Percentiles rank a stretch among this genome's conserved stretches.
These are phyloP conservation scores for Rhabdomys dilectus DNA, from an alignment of 2,113 vertebrate genomes.

Conservation along the genomic window DNA sequence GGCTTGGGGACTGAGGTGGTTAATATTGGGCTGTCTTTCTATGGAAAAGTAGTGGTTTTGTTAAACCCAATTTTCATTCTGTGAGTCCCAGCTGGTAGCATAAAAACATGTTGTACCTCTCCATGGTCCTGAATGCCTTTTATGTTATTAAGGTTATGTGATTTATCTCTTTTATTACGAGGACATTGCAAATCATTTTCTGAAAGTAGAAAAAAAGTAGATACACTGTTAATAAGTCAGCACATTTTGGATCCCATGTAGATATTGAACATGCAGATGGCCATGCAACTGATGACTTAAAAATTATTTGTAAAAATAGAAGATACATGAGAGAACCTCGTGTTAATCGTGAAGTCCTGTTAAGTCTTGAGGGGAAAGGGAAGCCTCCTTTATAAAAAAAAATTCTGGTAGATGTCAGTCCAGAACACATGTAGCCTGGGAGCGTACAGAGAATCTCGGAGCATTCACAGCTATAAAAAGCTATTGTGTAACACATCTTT, in stretches of 20 bases:
- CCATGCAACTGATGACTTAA: not conserved
- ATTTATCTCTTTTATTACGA: slow-evolving; percentile 23
- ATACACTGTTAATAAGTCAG: slow-evolving; percentile 17
- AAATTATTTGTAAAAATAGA: not conserved
- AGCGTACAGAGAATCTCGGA: not conserved
- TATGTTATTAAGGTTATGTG: not conserved
- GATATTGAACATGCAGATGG: not conserved
- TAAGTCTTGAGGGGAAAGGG: not conserved
- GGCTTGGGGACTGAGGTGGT: too few species aligned
- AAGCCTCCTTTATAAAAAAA: not conserved
- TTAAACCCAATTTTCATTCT: not conserved
- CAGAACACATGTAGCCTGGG: not conserved
- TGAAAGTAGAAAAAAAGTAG: not conserved
- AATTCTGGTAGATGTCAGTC: not conserved
- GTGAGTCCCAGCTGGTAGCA: too few species aligned
- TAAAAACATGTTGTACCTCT: not conserved
- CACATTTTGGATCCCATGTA: not conserved
- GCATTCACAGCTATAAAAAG: not conserved
- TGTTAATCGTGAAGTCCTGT: not conserved
- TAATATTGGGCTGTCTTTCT: too few species aligned
- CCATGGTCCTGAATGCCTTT: slow-evolving; percentile 35
- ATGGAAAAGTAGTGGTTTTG: too few species aligned
- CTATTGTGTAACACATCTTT: slow-evolving; percentile 34
- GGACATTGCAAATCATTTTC: not conserved
- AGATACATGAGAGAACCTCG: not conserved